A percentile compares a stretch with the other conserved stretches of the same genome.
Conservation (phyloP, 2,888 invertebrate species). For the Melanotus villosus region DNA sequence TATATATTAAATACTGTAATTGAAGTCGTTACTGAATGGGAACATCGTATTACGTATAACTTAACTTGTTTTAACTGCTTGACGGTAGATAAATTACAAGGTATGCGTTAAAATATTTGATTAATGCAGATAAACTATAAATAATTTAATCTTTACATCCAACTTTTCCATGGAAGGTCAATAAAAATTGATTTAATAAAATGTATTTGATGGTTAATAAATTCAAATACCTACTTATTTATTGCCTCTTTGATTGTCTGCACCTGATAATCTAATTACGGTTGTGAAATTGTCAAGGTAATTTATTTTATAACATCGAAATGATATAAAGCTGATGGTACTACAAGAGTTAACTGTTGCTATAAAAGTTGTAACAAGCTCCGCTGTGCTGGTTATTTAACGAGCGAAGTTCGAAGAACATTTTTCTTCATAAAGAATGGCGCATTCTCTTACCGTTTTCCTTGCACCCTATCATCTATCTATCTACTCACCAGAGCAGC, state of each 20-base stretch:
- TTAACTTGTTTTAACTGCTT: too few relatives aligned
- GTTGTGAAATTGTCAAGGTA: background rate
- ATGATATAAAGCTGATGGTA: constrained; percentile 17
- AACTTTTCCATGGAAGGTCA: too few relatives aligned
- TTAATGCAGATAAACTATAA: too few relatives aligned
- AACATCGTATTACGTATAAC: too few relatives aligned
- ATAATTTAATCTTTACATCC: too few relatives aligned
- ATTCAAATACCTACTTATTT: background rate
- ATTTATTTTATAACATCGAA: constrained; percentile 1
- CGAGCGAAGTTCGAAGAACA: constrained; percentile 25
- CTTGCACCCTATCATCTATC: constrained; percentile 15
- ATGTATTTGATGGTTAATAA: too few relatives aligned
- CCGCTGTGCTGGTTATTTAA: constrained; percentile 21
- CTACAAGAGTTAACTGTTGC: constrained; percentile 23
- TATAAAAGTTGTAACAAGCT: constrained; percentile 26
- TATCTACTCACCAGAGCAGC: constrained; percentile 9
- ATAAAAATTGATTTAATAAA: too few relatives aligned
- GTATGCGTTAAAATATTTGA: too few relatives aligned
- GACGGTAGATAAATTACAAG: too few relatives aligned
- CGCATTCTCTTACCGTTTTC: constrained; percentile 4
- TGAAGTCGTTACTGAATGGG: too few relatives aligned
- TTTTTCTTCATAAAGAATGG: constrained; percentile 30
- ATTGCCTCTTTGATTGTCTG: background rate
- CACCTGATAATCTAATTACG: background rate
- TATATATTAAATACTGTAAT: too few relatives aligned